Percentiles rank a stretch among this genome's conserved stretches.
These are phyloP conservation scores for Anagyrus pseudococci DNA, from an alignment of 2,888 invertebrate species.

Conservation along the genomic window DNA sequence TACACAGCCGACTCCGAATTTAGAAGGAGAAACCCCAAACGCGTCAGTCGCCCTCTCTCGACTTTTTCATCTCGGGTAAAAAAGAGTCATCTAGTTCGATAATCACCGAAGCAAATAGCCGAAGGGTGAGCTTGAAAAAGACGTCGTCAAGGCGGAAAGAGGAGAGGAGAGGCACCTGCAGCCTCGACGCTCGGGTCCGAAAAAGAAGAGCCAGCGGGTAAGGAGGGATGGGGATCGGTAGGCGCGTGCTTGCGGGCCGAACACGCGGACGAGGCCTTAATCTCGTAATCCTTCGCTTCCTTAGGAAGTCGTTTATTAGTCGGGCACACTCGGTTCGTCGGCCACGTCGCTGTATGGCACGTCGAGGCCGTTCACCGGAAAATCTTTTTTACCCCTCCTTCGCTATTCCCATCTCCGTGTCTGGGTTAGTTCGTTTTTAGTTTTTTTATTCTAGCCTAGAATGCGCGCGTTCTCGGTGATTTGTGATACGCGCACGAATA, in stretches of 20 bases:
- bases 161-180: neutral
- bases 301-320: slow-evolving; percentile 62
- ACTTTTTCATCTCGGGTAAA: neutral
- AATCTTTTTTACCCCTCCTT: slow-evolving; percentile 26
- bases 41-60: neutral
- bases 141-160: neutral
- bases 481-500: too few species aligned
- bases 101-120: slow-evolving; percentile 22
- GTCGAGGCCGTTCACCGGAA: slow-evolving; percentile 31
- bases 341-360: slow-evolving; percentile 18
- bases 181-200: neutral
- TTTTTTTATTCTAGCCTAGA: too few species aligned
- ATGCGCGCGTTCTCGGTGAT: too few species aligned
- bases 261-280: slow-evolving; percentile 51
- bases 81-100: slow-evolving; percentile 16
- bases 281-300: slow-evolving; percentile 61
- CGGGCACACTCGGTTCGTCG: slow-evolving; percentile 40
- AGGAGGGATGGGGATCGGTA: slow-evolving; percentile 6
- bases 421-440: too few species aligned
- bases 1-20: too few species aligned
- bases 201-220: neutral
- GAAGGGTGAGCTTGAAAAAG: neutral
- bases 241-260: slow-evolving; percentile 37
- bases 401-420: too few species aligned
- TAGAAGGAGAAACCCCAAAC: neutral